A percentile compares a stretch with the other conserved stretches of the same genome.
Conservation (phyloP, 2,888 invertebrate species). For the Teinopalpus imperialis region DNA sequence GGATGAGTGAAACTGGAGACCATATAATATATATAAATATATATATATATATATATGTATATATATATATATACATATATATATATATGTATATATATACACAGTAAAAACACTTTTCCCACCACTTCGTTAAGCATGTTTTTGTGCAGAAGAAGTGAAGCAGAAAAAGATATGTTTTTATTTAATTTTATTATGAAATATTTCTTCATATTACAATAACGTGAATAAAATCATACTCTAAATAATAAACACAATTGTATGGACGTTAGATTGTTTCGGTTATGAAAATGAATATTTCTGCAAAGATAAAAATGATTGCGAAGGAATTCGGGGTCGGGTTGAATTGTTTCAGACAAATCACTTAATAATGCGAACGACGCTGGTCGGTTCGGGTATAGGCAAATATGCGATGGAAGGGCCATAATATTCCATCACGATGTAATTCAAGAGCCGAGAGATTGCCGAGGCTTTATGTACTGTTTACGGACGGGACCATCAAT, state of each 20-base stretch:
- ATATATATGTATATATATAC: too few species aligned
- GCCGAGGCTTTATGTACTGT: slow-evolving; percentile 10
- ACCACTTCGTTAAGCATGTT: too few species aligned
- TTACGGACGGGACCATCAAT: slow-evolving; percentile 10
- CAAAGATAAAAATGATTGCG: slow-evolving; percentile 16
- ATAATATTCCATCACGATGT: slow-evolving; percentile 65
- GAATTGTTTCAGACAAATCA: slow-evolving; percentile 64
- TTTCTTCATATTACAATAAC: too few species aligned
- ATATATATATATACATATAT: too few species aligned
- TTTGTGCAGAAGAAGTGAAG: too few species aligned
- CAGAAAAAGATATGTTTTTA: too few species aligned
- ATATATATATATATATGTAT: too few species aligned
- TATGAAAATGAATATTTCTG: slow-evolving; percentile 41
- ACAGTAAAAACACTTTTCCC: too few species aligned
- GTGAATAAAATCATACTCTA: too few species aligned
- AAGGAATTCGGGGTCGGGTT: slow-evolving; percentile 45
- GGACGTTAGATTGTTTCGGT: background rate
- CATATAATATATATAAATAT: too few species aligned
- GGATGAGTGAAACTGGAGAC: too few species aligned
- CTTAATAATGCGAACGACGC: slow-evolving; percentile 61
- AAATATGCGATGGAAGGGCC: slow-evolving; percentile 53
- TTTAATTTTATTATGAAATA: too few species aligned
- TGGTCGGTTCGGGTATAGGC: slow-evolving; percentile 42
- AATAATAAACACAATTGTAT: background rate
- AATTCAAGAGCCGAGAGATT: slow-evolving; percentile 45